Evolutionary conservation across 2,797 vertebrate genomes (phyloP), one percentile per base, ranked within the genome.

Genomic region (Ptychadena robeensis): DNA sequence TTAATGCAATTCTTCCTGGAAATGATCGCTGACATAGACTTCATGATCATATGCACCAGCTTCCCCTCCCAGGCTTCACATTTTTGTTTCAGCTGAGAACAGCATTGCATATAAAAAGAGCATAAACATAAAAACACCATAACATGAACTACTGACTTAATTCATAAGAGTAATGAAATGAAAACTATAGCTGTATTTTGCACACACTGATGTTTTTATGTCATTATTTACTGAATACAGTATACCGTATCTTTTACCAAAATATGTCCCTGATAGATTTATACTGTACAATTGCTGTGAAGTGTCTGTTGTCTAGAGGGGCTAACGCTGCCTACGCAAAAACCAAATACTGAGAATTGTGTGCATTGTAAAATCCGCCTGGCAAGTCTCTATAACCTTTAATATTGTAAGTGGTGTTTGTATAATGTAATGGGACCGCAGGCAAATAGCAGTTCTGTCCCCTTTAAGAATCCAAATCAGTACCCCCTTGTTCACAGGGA

Each of bases 1-100:
- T 85, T 85, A 85, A 74, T 81, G 57, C 38, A 61, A 71, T 80
- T 74, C 72, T 85, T 85, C 35, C 78, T 80, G 83, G 83, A 85
- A 85, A 81, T 80, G 78, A 85, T 70, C 48, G 44, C 78, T 76
- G 80, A 76, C 78, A 63, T 76, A 81, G 38, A 57, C 66, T 22
- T 69, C 71, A 69, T 71, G 73, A 71, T 71, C 73, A 82, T 77
- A 71, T 75, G 65, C 73, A 77, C 22, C 59, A 57, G 14, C 65
- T 27, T 64, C 73, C 48, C 44, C 34, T 34, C 59, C 53, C 63
- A 48, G 31, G 40, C 67, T 67, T 82, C 44, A 61, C n/a, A 61
- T 64, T 64, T 82, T 44, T 38, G 27, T 70, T 44, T 68, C 10
- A 66, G 71, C 32, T 30, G 30, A 68, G 80, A 3, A n/a, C 40